These are phyloP conservation scores for Arnoldichthys spilopterus DNA, from an alignment of 2,797 vertebrate species.

Conservation along the genomic window DNA sequence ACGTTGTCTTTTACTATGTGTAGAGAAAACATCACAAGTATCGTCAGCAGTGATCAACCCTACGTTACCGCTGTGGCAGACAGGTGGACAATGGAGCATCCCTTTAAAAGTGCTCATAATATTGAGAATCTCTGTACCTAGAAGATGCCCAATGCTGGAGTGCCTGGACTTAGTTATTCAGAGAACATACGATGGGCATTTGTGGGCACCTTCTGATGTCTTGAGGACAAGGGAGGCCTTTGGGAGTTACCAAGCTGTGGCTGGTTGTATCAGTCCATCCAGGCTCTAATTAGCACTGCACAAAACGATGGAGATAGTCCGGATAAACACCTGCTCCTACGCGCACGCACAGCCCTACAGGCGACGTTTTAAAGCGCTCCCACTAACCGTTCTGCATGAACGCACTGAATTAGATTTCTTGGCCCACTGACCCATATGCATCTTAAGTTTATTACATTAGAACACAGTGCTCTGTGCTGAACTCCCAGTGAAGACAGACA, in stretches of 20 bases:
- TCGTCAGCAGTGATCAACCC: no score
- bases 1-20: no score
- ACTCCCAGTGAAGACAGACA: not conserved
- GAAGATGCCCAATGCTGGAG: no score
- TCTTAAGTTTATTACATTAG: slow-evolving; percentile 14
- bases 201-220: not conserved
- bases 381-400: not conserved
- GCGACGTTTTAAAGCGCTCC: not conserved
- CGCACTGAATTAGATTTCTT: not conserved
- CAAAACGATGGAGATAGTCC: not conserved
- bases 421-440: slow-evolving; percentile 41
- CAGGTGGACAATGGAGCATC: no score
- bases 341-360: not conserved
- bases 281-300: not conserved
- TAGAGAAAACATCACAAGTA: no score
- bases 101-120: no score
- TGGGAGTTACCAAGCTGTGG: not conserved
- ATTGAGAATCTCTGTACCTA: no score
- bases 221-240: no score
- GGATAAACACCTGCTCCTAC: not conserved
- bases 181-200: no score
- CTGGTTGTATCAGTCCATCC: not conserved
- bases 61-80: no score
- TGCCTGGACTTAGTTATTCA: no score
- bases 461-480: not conserved